A percentile compares a stretch with the other conserved stretches of the same genome.
Evolutionary conservation across 2,888 invertebrate genomes (phyloP).

Genomic region (Lasioglossum zephyrum): DNA sequence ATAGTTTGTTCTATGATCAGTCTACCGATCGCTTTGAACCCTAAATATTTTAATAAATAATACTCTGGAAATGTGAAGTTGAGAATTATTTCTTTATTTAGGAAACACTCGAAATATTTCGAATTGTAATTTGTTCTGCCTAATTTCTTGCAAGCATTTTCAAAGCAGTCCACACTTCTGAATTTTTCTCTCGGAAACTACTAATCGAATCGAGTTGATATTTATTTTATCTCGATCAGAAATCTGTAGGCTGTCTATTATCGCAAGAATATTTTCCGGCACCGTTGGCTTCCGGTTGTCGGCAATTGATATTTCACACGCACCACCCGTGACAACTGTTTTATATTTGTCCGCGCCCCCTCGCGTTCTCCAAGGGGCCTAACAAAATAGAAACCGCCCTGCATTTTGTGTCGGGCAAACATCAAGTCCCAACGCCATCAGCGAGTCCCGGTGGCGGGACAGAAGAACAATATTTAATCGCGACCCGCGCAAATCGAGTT

Average conservation of each 20-base stretch:
- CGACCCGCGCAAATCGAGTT: slow-evolving; percentile 25
- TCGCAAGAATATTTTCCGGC: background rate
- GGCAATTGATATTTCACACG: background rate
- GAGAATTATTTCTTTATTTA: background rate
- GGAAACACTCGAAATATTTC: background rate
- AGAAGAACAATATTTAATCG: slow-evolving; percentile 31
- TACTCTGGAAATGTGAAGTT: background rate
- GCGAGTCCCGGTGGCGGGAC: background rate
- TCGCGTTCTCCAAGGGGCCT: background rate
- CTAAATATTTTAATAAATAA: background rate
- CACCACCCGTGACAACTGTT: background rate
- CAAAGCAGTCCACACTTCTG: background rate
- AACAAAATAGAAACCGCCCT: background rate
- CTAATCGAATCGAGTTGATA: background rate
- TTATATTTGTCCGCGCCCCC: background rate
- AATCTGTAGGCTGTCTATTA: background rate
- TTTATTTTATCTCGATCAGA: background rate
- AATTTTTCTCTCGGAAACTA: background rate
- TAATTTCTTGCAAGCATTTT: background rate
- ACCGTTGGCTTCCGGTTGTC: background rate
- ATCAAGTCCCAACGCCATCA: slow-evolving; percentile 5
- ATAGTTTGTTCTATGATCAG: background rate
- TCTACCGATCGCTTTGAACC: background rate
- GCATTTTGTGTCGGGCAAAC: background rate
- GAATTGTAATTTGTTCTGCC: background rate